Percentiles rank a stretch among this genome's conserved stretches.
These are phyloP conservation scores for Perca fluviatilis DNA, from an alignment of 2,113 vertebrate genomes.

Conservation along the genomic window DNA sequence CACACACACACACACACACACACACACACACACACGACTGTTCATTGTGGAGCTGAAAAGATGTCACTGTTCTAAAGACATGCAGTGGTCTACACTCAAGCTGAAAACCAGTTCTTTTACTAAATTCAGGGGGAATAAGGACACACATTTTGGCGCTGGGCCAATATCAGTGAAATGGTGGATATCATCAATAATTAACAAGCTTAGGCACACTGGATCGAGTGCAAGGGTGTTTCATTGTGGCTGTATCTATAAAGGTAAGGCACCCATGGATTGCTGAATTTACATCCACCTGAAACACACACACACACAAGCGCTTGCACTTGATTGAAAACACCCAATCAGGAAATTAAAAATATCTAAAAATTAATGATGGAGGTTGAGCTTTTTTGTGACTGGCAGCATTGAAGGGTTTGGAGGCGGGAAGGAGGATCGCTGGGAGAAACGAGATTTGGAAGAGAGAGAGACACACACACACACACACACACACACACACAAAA, in stretches of 20 bases:
- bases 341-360: too few relatives aligned
- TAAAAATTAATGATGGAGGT: background rate
- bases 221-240: slow-evolving; percentile 1
- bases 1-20: too few relatives aligned
- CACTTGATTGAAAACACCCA: background rate
- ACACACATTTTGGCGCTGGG: slow-evolving; percentile 1
- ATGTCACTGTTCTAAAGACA: background rate
- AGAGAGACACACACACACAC: slow-evolving; percentile 4
- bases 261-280: background rate
- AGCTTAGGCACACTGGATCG: background rate
- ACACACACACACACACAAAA: background rate
- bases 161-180: slow-evolving; percentile 34
- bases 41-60: background rate
- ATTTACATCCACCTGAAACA: background rate
- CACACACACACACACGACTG: too few relatives aligned
- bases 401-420: background rate
- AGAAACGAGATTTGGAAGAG: slow-evolving; percentile 48
- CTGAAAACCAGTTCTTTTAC: slow-evolving; percentile 7
- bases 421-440: background rate
- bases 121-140: slow-evolving; percentile 1
- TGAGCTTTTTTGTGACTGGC: background rate
- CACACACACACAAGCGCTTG: background rate
- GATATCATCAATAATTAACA: slow-evolving; percentile 51
- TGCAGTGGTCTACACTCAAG: background rate
- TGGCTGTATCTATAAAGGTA: background rate